Evolutionary conservation across 2,113 vertebrate species (phyloP).

Genomic region (Sinocyclocheilus anshuiensis): DNA sequence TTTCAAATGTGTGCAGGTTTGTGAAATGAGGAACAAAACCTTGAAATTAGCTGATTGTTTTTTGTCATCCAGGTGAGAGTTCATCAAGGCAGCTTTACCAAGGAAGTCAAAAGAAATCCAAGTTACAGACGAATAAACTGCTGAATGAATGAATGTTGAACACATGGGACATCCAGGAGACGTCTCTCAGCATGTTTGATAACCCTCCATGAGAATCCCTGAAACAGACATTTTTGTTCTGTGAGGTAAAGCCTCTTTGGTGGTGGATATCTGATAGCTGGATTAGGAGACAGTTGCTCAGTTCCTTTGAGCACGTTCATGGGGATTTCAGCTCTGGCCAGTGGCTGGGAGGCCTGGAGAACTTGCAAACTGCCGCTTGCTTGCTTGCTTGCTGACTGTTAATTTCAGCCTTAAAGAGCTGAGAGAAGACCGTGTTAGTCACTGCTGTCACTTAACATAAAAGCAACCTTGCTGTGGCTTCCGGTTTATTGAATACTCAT

Average conservation of each 20-base stretch:
- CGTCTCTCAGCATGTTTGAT: not conserved
- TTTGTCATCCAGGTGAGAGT: not conserved
- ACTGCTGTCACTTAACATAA: not conserved
- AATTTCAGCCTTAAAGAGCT: conserved; percentile 2
- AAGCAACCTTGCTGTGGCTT: not conserved
- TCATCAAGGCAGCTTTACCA: not conserved
- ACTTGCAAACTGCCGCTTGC: no score
- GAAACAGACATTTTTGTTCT: conserved; percentile 9
- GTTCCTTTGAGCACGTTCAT: conserved; percentile 52
- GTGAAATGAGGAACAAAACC: not conserved
- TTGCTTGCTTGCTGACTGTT: conserved; percentile 49
- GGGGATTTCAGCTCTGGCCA: conserved; percentile 66
- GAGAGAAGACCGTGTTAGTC: not conserved
- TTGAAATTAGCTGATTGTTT: not conserved
- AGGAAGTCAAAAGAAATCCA: not conserved
- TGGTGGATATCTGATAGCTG: conserved; percentile 65
- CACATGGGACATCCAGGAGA: conserved; percentile 12
- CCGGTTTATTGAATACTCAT: not conserved
- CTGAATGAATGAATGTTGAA: not conserved
- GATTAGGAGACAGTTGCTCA: conserved; percentile 63
- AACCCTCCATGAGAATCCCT: conserved; percentile 2
- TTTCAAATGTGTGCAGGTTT: not conserved
- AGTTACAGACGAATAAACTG: not conserved
- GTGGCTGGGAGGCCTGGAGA: conserved; percentile 47
- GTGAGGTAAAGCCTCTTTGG: conserved; percentile 52